Base-by-base conservation (phyloP, 2,797 vertebrate genomes). In the Microhierax caerulescens region DNA sequence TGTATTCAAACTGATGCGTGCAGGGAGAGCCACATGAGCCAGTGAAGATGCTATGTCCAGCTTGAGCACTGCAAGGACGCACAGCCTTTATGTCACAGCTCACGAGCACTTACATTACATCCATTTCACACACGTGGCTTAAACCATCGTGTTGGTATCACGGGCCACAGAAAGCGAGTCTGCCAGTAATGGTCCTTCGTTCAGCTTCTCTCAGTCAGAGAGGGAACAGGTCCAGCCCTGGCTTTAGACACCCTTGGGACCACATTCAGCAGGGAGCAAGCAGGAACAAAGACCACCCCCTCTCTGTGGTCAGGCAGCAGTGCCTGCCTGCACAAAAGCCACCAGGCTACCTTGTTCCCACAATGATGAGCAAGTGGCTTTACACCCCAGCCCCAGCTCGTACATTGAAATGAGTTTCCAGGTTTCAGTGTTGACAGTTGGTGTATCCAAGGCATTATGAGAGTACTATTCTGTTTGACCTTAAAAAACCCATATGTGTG, bases 161-260 rank as follows among this genome's bases (percentile, higher is more conserved):
- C 0, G 16, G 45, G 41, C 51, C 19, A 8, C 1, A 37, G 51
- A 61, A 51, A 67, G 6, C 0, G 0, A 36, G 48, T n/a, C 68
- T 36, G 32, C 13, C 53, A 54, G 48, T 19, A 39, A 11, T 0
- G 0, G 15, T 7, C 23, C 69, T n/a, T 10, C 60, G 28, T 51
- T n/a, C 56, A 41, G 36, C 21, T 13, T 21, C 39, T 41, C 39
- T 41, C 39, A 28, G 25, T 11, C 36, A 28, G 37, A 59, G 48
- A 12, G 89, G 23, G 23, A 83, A 24, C 8, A 47, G 45, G 9
- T 21, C 65, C 47, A 60, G 57, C 20, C 17, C 8, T 3, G 22
- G 36, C 13, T 51, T 45, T 11, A 23, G 61, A 15, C n/a, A 47
- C 25, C 24, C 45, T 25, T 2, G n/a, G 39, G 48, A 45, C 6